Evolutionary conservation across 2,888 invertebrate genomes (phyloP), one percentile per base, ranked within the genome.

Genomic region (Beris chalybata): DNA sequence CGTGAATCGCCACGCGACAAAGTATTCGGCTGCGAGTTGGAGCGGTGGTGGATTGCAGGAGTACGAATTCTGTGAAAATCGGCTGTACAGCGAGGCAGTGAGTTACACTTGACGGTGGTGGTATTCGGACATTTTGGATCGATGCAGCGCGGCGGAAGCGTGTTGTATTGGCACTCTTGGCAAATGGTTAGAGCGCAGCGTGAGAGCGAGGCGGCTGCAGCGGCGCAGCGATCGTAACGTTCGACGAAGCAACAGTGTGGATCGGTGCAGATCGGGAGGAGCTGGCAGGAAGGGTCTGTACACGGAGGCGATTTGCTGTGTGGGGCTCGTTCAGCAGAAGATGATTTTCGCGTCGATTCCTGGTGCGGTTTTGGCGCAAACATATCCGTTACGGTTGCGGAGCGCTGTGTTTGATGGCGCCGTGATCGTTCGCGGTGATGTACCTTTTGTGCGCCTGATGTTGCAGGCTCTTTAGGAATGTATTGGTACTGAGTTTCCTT

Each of bases 51-150:
- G 72, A 79, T 64, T 22, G 68, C 59, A 12, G 67, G 57, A 43
- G 69, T 64, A 45, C 57, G 50, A 47, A 63, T 70, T n/a, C 79
- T 76, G 74, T 78, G 77, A 57, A 79, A 78, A 67, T 80, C 79
- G 70, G 79, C 79, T 65, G 79, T 79, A 72, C 81, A 81, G 74
- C 80, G 77, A 73, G 81, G 81, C 79, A 81, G 79, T 79, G 81
- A 81, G 74, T 81, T 81, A 75, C 81, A 81, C 74, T 81, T 81
- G 71, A 79, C 77, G 47, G 50, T 50, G 9, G 29, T 38, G 71
- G 79, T 77, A 67, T 80, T 80, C 69, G 77, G 74, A 74, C 81
- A 81, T 74, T 80, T 80, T 61, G 79, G 76, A 74, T 80, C 80
- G 73, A 77, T 79, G 72, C 81, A 81, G 55, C 75, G 73, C 54